Evolutionary conservation across 2,797 vertebrate genomes (phyloP).

Genomic region (Spheniscus humboldti): DNA sequence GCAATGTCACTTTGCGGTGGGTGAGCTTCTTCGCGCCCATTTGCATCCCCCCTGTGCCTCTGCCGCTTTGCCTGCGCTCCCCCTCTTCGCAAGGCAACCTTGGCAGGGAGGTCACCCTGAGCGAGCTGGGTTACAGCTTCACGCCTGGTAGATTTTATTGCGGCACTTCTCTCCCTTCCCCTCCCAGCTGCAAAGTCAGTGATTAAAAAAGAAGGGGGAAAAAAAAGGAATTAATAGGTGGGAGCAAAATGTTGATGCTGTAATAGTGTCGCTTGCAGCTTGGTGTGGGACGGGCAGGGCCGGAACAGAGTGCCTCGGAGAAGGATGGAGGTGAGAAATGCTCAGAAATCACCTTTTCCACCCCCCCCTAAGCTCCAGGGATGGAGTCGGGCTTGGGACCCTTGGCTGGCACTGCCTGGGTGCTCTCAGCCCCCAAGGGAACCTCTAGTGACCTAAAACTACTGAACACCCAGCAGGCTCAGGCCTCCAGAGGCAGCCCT

Average conservation of each 20-base stretch:
- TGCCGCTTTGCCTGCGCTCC: not conserved
- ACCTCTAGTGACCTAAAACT: not conserved
- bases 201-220: not conserved
- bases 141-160: constrained; percentile 43
- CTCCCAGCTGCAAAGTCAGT: constrained; percentile 5
- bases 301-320: not conserved
- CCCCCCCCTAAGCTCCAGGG: not conserved
- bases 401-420: not conserved
- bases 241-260: not conserved
- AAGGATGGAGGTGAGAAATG: not conserved
- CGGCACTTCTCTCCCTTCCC: not conserved
- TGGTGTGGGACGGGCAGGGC: fast-evolving
- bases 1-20: not conserved
- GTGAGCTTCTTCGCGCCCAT: fast-evolving
- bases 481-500: not conserved
- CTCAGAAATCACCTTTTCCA: not conserved
- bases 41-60: not conserved
- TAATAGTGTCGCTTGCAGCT: fast-evolving
- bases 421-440: not conserved
- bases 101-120: constrained; percentile 45
- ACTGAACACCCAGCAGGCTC: not conserved
- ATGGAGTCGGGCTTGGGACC: not conserved
- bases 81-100: not conserved
- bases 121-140: constrained; percentile 27
- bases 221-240: not conserved